Conservation (phyloP, 1,140 invertebrate genomes). For the Papilio glaucus region DNA sequence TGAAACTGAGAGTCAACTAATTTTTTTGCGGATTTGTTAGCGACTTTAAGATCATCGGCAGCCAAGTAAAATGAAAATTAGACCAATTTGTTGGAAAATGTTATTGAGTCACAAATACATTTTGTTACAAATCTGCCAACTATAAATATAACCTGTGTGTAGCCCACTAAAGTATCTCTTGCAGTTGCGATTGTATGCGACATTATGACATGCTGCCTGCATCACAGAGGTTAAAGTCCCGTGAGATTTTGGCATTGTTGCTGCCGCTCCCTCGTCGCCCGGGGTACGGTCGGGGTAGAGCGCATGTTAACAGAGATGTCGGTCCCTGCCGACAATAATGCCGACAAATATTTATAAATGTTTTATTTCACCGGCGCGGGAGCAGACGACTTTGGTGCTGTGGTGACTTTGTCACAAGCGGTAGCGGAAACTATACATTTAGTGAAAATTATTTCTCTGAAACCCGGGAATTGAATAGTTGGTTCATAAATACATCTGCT, state of each 20-base stretch:
- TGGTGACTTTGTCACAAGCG: conserved; percentile 39
- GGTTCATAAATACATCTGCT: too few species aligned
- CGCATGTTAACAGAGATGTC: conserved; percentile 43
- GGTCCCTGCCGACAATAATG: conserved; percentile 50
- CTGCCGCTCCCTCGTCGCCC: not conserved
- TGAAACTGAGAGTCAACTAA: too few species aligned
- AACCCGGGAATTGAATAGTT: too few species aligned
- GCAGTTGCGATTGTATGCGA: not conserved
- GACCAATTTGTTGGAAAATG: not conserved
- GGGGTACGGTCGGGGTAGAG: conserved; percentile 7
- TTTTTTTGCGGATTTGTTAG: not conserved
- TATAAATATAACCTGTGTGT: not conserved
- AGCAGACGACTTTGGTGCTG: conserved; percentile 47
- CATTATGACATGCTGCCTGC: not conserved
- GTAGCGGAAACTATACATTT: conserved; percentile 32
- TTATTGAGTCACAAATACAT: not conserved
- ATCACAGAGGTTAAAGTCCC: not conserved
- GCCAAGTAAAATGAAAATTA: not conserved
- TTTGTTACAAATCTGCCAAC: not conserved
- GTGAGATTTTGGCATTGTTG: not conserved
- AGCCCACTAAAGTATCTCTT: not conserved
- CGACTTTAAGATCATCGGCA: too few species aligned
- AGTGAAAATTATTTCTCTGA: not conserved
- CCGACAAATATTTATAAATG: conserved; percentile 80
- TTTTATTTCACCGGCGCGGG: conserved; percentile 69